Evolutionary conservation across 1,140 invertebrate genomes (phyloP).

Genomic region (Rhynchophorus ferrugineus): DNA sequence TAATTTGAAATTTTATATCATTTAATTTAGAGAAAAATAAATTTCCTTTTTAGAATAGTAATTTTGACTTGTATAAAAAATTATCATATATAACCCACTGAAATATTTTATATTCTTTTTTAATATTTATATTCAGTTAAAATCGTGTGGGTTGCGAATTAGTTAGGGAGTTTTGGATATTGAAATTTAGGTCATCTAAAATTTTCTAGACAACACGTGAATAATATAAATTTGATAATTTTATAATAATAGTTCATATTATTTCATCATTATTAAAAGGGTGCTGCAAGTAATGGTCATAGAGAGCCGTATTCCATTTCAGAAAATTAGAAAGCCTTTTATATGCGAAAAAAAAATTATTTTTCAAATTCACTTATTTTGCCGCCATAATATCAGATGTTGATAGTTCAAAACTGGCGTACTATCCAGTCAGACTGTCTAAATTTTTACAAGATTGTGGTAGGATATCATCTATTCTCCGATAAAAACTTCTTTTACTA

Average conservation of each 20-base stretch:
- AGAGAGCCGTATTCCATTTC: too few species aligned
- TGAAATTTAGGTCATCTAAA: slow-evolving; percentile 15
- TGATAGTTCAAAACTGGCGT: slow-evolving; percentile 13
- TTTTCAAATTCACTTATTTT: slow-evolving; percentile 11
- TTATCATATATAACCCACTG: background rate
- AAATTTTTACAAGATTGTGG: slow-evolving; percentile 17
- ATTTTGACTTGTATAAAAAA: too few species aligned
- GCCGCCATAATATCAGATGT: slow-evolving; percentile 22
- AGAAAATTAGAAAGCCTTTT: background rate
- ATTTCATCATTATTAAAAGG: background rate
- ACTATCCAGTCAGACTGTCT: slow-evolving; percentile 8
- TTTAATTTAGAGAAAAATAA: too few species aligned
- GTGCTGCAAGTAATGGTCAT: too few species aligned
- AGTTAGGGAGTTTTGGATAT: slow-evolving; percentile 8
- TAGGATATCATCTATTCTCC: slow-evolving; percentile 4
- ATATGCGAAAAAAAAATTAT: background rate
- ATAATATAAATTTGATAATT: background rate
- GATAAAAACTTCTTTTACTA: slow-evolving; percentile 5
- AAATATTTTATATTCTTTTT: background rate
- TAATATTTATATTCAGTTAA: slow-evolving; percentile 4
- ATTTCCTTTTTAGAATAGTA: too few species aligned
- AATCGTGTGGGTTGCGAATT: background rate
- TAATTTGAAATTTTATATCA: too few species aligned
- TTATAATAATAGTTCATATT: background rate
- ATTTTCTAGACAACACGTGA: slow-evolving; percentile 5